phyloP scores from a whole-genome alignment of 2,797 vertebrate species.

The Hybognathus amarus region DNA sequence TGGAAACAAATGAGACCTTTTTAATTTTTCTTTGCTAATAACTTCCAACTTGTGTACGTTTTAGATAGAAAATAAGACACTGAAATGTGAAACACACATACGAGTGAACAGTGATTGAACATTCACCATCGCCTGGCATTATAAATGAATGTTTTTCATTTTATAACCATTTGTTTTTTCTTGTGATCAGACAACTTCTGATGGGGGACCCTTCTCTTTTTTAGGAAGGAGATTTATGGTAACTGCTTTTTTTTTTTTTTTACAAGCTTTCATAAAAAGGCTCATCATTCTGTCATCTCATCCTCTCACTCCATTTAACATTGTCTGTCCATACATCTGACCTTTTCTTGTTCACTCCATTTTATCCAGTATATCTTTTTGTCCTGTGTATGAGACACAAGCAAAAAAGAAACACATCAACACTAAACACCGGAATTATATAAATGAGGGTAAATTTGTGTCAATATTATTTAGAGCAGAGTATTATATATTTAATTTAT shows the following conservation, averaged over 20 bases:
- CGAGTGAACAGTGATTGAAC: constrained; percentile 69
- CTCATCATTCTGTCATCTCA: constrained; percentile 55
- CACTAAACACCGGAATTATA: constrained; percentile 51
- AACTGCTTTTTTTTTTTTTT: constrained; percentile 66
- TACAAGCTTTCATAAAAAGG: constrained; percentile 60
- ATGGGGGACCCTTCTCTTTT: constrained; percentile 53
- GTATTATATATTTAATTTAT: constrained; percentile 1
- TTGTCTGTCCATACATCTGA: constrained; percentile 18
- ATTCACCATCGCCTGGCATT: constrained; percentile 76
- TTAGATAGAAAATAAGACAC: constrained; percentile 69
- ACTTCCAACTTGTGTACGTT: constrained; percentile 59
- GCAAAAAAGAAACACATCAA: constrained; percentile 42
- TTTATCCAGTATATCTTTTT: constrained; percentile 21
- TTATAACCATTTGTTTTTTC: constrained; percentile 58
- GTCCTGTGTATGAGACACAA: constrained; percentile 61
- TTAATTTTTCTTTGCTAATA: constrained; percentile 47
- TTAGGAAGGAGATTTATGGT: constrained; percentile 65
- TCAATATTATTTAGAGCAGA: constrained; percentile 31
- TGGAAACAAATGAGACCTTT: constrained; percentile 38
- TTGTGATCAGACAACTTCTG: constrained; percentile 50
- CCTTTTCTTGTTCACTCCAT: constrained; percentile 31
- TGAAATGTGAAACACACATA: constrained; percentile 60
- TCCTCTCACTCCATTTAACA: constrained; percentile 43
- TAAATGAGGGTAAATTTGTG: constrained; percentile 54
- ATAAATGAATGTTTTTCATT: constrained; percentile 75